Conservation (phyloP, 2,113 vertebrate species). For the Pimephales promelas region DNA sequence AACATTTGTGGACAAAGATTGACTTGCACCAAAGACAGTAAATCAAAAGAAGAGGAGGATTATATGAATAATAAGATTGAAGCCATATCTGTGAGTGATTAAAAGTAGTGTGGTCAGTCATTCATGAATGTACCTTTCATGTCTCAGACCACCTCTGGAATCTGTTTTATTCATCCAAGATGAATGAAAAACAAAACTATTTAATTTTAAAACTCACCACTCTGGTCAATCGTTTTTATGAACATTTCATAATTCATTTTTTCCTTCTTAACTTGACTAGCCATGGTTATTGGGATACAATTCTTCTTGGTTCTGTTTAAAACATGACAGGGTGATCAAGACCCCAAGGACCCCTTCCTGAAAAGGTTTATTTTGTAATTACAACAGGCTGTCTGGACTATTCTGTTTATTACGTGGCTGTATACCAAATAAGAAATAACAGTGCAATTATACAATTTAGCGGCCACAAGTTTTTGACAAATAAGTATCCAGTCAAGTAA, state of each 20-base stretch:
- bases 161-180: background rate
- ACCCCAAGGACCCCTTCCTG: background rate
- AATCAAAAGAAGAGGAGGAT: slow-evolving; percentile 37
- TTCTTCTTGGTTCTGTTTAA: background rate
- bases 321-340: background rate
- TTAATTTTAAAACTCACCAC: background rate
- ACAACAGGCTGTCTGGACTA: background rate
- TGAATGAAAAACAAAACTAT: background rate
- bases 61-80: slow-evolving; percentile 18
- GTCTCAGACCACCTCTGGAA: slow-evolving; percentile 15
- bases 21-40: slow-evolving; percentile 30
- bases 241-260: background rate
- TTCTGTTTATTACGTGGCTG: background rate
- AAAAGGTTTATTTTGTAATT: background rate
- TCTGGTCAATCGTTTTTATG: background rate
- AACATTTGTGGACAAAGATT: slow-evolving; percentile 12
- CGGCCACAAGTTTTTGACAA: no score
- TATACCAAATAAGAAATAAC: background rate
- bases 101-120: background rate
- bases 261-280: background rate
- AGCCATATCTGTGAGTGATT: slow-evolving; percentile 11
- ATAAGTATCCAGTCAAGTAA: background rate
- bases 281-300: background rate
- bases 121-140: slow-evolving; percentile 1
- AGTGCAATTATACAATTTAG: background rate